Evolutionary conservation across 2,797 vertebrate genomes (phyloP).

Genomic region (Sebastes diaconus): DNA sequence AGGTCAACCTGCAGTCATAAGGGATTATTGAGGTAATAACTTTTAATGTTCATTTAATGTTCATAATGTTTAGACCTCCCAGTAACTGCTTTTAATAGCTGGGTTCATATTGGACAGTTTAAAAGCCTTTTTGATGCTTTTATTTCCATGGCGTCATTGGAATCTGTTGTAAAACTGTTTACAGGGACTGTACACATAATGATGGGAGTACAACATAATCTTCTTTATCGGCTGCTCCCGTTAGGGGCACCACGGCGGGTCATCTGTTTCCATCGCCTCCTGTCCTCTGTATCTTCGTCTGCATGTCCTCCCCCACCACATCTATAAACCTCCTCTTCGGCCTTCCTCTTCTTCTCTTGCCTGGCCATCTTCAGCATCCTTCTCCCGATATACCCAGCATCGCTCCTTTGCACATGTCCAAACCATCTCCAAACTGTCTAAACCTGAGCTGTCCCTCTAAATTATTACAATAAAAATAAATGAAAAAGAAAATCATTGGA

Average conservation of each 20-base stretch:
- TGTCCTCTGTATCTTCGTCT: no score
- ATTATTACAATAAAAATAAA: not conserved
- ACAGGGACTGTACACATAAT: not conserved
- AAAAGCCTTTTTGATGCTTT: conserved; percentile 41
- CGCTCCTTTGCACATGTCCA: no score
- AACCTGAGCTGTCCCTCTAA: not conserved
- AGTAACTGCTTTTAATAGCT: conserved; percentile 25
- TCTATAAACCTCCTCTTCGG: no score
- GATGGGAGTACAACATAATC: not conserved
- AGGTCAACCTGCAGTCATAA: not conserved
- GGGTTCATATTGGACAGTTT: conserved; percentile 30
- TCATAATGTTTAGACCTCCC: conserved; percentile 7
- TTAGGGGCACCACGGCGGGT: no score
- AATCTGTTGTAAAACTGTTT: conserved; percentile 29
- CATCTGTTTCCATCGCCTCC: no score
- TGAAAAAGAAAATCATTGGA: not conserved
- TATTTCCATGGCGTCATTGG: conserved; percentile 10
- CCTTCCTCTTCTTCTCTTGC: no score
- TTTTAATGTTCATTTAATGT: conserved; percentile 14
- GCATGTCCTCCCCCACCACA: no score
- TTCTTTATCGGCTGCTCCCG: no score
- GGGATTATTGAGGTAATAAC: conserved; percentile 16
- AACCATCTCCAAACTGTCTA: no score
- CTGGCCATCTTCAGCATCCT: no score
- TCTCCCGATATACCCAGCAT: no score